Base-by-base conservation (phyloP, 1,140 invertebrate species). In the Cheumatopsyche charites region DNA sequence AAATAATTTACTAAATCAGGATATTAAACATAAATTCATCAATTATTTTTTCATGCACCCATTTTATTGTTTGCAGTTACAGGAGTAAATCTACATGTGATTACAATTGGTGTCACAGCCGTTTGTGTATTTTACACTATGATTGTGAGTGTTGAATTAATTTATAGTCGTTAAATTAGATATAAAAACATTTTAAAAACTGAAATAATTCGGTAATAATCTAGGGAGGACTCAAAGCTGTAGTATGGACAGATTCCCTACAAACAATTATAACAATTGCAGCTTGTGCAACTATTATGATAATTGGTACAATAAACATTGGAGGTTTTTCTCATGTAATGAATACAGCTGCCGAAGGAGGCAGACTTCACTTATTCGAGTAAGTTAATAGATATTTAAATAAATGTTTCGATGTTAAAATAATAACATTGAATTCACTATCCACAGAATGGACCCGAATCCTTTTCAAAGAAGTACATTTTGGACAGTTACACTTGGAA, bases 181-280 rank as follows among this genome's bases (percentile, higher is more conserved):
- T 5, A 6, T 12, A 42, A 42, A 42, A 42, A 42, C 12, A 6
- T 42, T 42, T 6, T 6, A n/a, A n/a, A n/a, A n/a, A n/a, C n/a
- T n/a, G n/a, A n/a, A n/a, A n/a, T n/a, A 67, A 68, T 63, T 66
- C 26, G 49, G 67, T 36, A 3, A 12, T 45, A 2, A 1, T 67
- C 75, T 76, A 94, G 92, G 93, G 93, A 72, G 93, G 93, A 0
- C 85, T 95, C 72, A 94, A 94, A 82, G 93, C 93, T 0, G 93
- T 95, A 1, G 89, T 95, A 19, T 94, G 92, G 92, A 94, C 94
- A 1, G 94, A 96, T 82, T 89, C 91, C 0, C 87, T 95, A 47
- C 94, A 95, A 82, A 90, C 89, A 2, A 76, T 87, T 11, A 85
- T 94, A 0, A 94, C 95, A 90, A 85, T 92, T 66, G 85, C 85